Evolutionary conservation across 1,140 invertebrate species (phyloP).

Genomic region (Solenopsis invicta): DNA sequence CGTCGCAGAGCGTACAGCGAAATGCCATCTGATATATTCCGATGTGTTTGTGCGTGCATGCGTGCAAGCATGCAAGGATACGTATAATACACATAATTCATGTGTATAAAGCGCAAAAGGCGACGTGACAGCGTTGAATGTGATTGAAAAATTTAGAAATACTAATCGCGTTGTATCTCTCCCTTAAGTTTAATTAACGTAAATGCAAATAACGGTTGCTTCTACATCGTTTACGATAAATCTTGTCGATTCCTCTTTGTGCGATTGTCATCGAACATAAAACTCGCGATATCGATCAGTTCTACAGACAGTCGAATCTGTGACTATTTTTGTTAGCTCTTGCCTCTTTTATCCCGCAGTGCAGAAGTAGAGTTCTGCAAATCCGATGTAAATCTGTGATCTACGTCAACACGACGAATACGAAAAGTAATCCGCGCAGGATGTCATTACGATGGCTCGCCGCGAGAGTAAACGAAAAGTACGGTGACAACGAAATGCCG

Average conservation of each 20-base stretch:
- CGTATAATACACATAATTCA: slow-evolving; percentile 11
- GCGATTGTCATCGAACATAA: not conserved
- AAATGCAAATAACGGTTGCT: not conserved
- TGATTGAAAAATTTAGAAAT: not conserved
- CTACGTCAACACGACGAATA: not conserved
- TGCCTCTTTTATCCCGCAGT: not conserved
- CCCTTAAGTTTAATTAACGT: not conserved
- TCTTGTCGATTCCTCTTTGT: not conserved
- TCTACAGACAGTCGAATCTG: not conserved
- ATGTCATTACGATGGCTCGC: slow-evolving; percentile 54
- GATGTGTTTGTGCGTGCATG: slow-evolving; percentile 80
- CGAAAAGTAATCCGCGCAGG: slow-evolving; percentile 35
- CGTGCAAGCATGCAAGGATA: slow-evolving; percentile 49
- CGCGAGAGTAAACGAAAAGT: slow-evolving; percentile 56
- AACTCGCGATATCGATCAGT: slow-evolving; percentile 14
- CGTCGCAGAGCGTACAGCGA: slow-evolving; percentile 82
- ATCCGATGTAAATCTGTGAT: slow-evolving; percentile 14
- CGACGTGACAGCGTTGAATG: not conserved
- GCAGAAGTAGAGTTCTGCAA: not conserved
- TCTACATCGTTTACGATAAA: not conserved
- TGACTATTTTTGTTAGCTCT: slow-evolving; percentile 2
- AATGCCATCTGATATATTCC: slow-evolving; percentile 85
- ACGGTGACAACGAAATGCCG: slow-evolving; percentile 47
- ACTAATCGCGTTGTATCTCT: not conserved
- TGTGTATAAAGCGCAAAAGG: not conserved